Percentiles rank a stretch among this genome's conserved stretches.
Conservation (phyloP, 2,113 vertebrate genomes). For the Melospiza georgiana region DNA sequence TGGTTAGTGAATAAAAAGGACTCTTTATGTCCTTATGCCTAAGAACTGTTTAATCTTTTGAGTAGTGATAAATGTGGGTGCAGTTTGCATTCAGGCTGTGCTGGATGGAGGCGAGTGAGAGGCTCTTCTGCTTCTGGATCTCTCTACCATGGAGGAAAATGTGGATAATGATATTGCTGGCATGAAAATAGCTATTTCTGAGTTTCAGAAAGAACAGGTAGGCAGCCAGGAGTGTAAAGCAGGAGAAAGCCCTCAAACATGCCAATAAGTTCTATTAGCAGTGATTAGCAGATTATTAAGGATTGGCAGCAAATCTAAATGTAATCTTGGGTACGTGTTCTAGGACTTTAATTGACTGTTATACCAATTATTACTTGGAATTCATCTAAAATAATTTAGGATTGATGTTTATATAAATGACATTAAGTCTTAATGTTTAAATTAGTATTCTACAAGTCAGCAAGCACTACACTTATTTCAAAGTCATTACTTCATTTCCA, state of each 20-base stretch:
- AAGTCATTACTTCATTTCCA: not conserved
- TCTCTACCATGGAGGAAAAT: fast-evolving
- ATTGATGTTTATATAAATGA: not conserved
- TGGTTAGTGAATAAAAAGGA: not conserved
- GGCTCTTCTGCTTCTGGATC: not conserved
- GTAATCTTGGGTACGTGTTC: fast-evolving
- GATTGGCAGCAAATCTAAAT: not conserved
- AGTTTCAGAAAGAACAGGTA: not conserved
- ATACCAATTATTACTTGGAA: not conserved
- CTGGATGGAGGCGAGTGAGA: not conserved
- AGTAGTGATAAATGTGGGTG: not conserved
- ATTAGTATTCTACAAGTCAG: not conserved
- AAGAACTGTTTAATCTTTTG: not conserved
- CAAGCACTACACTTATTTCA: not conserved
- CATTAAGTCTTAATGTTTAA: not conserved
- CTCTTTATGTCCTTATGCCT: fast-evolving
- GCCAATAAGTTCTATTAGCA: not conserved
- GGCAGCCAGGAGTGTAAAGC: not conserved
- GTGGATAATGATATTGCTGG: not conserved
- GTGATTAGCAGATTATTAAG: not conserved
- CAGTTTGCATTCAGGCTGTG: not conserved
- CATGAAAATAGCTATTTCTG: not conserved
- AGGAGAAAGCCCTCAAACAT: fast-evolving
- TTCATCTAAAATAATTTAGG: not conserved
- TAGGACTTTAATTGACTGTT: not conserved